phyloP scores from a whole-genome alignment of 2,797 vertebrate genomes.

The Tympanoctomys barrerae region DNA sequence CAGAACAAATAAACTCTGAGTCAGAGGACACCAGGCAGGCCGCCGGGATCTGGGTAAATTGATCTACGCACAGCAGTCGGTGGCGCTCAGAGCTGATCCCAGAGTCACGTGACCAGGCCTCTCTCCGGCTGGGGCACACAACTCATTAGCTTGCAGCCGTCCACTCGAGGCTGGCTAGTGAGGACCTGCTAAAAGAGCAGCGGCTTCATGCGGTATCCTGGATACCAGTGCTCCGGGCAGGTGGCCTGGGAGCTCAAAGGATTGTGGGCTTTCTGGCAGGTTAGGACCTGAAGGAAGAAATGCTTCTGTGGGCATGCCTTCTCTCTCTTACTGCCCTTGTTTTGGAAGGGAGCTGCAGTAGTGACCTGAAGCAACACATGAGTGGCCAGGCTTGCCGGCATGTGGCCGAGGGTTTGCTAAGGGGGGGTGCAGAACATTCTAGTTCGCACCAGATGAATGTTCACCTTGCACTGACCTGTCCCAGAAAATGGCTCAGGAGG shows the following conservation, averaged over 20 bases:
- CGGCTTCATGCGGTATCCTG: conserved; percentile 92
- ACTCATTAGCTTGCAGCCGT: conserved; percentile 88
- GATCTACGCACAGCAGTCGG: conserved; percentile 58
- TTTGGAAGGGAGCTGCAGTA: conserved; percentile 74
- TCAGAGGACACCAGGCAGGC: conserved; percentile 56
- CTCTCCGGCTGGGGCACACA: conserved; percentile 82
- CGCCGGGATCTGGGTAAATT: conserved; percentile 61
- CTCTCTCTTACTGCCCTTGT: conserved; percentile 68
- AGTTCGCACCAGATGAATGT: background rate
- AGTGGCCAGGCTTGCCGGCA: conserved; percentile 35
- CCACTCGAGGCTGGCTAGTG: conserved; percentile 85
- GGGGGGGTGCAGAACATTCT: conserved; percentile 44
- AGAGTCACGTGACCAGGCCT: conserved; percentile 75
- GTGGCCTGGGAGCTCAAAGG: conserved; percentile 86
- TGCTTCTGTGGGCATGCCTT: background rate
- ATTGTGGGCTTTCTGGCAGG: conserved; percentile 86
- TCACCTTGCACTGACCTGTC: conserved; percentile 17
- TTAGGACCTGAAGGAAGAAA: conserved; percentile 85
- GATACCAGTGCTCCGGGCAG: conserved; percentile 89
- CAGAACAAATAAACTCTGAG: conserved; percentile 65
- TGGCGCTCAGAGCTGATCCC: conserved; percentile 70
- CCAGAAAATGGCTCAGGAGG: background rate
- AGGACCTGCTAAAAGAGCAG: conserved; percentile 87
- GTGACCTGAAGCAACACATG: conserved; percentile 49
- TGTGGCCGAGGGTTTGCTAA: conserved; percentile 66